Base-by-base conservation (phyloP, 2,113 vertebrate genomes). In the Megalops atlanticus region DNA sequence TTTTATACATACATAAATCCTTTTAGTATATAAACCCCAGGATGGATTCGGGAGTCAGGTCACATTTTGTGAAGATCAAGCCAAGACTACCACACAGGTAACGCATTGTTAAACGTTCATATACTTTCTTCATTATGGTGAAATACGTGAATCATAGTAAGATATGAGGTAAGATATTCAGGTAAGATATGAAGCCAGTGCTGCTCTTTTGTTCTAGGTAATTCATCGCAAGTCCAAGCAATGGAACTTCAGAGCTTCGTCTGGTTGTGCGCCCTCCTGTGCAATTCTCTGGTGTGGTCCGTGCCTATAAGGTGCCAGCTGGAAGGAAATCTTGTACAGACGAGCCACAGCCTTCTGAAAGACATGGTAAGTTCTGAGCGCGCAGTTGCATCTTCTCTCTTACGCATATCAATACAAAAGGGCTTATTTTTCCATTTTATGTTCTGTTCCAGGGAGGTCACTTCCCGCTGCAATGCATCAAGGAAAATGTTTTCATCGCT, bases 381-480 rank as follows among this genome's bases (percentile, higher is more conserved):
- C 27, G 27, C 38, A 68, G 11, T n/a, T 27, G 15, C 4, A 24
- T 40, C 27, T 35, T 45, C 21, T 14, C 21, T 47, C 18, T 15
- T 15, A n/a, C 15, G 24, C 35, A 21, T 81, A 27, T 21, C 1
- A 1, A 1, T 24, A 2, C 33, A 41, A 10, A 21, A 49, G 14
- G 27, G 11, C 21, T n/a, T 47, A 10, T 74, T 40, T 72, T 0
- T 72, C 3, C 7, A 31, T 7, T 24, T 74, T 43, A 64, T 8
- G 10, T 75, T 43, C 68, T 0, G 2, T 49, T 49, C n/a, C 2
- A 83, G 84, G 76, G 74, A 3, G 84, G 72, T 8, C 49, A 78
- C 16, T 83, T 85, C 11, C 84, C 84, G 12, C 18, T 18, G 3
- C 76, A 81, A 43, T 85, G 84, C 49, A 54, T 81, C n/a, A 15